Conservation (phyloP, 1,140 invertebrate genomes). For the Antheraea mylitta region DNA sequence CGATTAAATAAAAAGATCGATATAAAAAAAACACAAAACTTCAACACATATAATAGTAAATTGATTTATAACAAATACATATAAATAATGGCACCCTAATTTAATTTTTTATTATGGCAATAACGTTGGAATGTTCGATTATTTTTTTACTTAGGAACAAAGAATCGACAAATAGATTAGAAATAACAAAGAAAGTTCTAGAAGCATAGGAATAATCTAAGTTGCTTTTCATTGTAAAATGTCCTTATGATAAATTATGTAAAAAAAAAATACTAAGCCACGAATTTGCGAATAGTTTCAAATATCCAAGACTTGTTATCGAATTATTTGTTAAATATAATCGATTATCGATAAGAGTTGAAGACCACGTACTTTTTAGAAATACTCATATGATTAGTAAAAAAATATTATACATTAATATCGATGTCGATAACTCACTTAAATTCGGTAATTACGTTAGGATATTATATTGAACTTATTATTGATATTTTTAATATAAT, state of each 20-base stretch:
- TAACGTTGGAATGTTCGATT: constrained; percentile 1
- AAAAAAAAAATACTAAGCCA: too few relatives aligned
- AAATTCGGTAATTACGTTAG: background rate
- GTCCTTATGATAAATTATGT: background rate
- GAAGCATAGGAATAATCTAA: background rate
- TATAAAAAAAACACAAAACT: background rate
- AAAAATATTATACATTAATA: background rate
- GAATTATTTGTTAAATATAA: too few relatives aligned
- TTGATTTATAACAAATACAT: background rate
- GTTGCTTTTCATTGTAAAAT: background rate
- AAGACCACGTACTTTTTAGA: too few relatives aligned
- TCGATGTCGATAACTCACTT: background rate
- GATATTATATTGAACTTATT: too few relatives aligned
- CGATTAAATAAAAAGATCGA: background rate
- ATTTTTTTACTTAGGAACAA: background rate
- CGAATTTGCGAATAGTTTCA: too few relatives aligned
- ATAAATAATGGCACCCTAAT: background rate
- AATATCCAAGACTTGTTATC: too few relatives aligned
- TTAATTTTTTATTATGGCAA: background rate
- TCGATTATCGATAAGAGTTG: too few relatives aligned
- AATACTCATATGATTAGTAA: too few relatives aligned
- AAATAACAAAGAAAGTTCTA: background rate
- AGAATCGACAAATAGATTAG: background rate
- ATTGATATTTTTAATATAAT: too few relatives aligned
- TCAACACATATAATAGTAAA: background rate